These are phyloP conservation scores for silkworm (Bombyx mori) DNA, from an alignment of 1,140 invertebrate genomes.

Conservation along the genomic window DNA sequence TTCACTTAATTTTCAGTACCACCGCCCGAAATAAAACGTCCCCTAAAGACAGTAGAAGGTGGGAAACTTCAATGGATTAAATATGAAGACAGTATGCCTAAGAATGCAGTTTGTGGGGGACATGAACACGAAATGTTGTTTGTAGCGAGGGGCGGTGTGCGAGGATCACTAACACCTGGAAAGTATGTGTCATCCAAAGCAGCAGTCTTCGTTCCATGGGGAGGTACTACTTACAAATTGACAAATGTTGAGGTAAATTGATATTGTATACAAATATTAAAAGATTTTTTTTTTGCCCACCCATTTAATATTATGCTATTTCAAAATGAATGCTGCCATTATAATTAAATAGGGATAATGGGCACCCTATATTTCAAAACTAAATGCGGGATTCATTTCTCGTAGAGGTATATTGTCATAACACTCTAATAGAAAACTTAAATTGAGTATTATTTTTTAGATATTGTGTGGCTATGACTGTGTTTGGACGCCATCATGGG, in stretches of 20 bases:
- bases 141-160: slow-evolving; percentile 74
- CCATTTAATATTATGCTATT: too few species aligned
- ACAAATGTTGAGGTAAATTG: slow-evolving; percentile 76
- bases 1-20: slow-evolving; percentile 24
- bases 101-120: slow-evolving; percentile 79
- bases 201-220: slow-evolving; percentile 81
- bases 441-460: slow-evolving; percentile 22
- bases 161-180: slow-evolving; percentile 77
- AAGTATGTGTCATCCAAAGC: slow-evolving; percentile 78
- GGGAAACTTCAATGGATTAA: slow-evolving; percentile 29
- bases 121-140: slow-evolving; percentile 75
- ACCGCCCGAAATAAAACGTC: slow-evolving; percentile 16
- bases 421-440: too few species aligned
- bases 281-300: background rate
- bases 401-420: too few species aligned
- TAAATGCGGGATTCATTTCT: too few species aligned
- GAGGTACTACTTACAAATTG: slow-evolving; percentile 79
- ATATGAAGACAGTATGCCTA: slow-evolving; percentile 65
- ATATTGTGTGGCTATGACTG: slow-evolving; percentile 45
- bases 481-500: slow-evolving; percentile 28
- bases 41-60: slow-evolving; percentile 16
- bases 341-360: too few species aligned
- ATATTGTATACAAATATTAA: background rate
- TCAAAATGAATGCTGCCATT: too few species aligned
- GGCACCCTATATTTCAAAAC: too few species aligned